Conservation (phyloP, 1,140 invertebrate genomes). For the Papilio glaucus region DNA sequence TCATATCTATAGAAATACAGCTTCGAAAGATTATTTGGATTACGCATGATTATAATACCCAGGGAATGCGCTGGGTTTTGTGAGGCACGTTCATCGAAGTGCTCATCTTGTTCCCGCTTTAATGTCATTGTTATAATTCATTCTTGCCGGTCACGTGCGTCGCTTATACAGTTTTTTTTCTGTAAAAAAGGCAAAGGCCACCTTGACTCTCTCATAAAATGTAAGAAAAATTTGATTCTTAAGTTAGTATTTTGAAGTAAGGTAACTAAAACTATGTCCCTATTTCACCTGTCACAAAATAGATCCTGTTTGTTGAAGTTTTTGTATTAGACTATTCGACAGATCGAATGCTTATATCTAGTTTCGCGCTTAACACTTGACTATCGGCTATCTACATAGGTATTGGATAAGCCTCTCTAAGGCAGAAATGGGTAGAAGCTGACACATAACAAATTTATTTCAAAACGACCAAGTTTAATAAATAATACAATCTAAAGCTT, state of each 20-base stretch:
- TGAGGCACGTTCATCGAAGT: slow-evolving; percentile 23
- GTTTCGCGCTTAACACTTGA: too few species aligned
- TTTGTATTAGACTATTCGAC: too few species aligned
- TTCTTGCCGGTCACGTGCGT: slow-evolving; percentile 28
- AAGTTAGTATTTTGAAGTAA: too few species aligned
- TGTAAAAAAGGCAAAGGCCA: not conserved
- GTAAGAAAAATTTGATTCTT: not conserved
- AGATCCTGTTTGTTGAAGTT: too few species aligned
- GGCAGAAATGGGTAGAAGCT: not conserved
- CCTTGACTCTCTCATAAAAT: not conserved
- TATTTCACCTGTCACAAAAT: too few species aligned
- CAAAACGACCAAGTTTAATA: not conserved
- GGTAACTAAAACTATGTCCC: too few species aligned
- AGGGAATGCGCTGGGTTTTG: slow-evolving; percentile 4
- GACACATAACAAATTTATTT: not conserved
- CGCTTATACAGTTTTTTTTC: slow-evolving; percentile 12
- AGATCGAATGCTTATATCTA: too few species aligned
- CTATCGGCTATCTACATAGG: too few species aligned
- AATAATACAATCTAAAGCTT: not conserved
- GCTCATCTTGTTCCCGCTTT: slow-evolving; percentile 7
- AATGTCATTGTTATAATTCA: slow-evolving; percentile 34
- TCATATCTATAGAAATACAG: not conserved
- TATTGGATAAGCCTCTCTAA: too few species aligned
- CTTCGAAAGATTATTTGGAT: not conserved
- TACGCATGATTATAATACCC: slow-evolving; percentile 4